Percentiles rank a stretch among this genome's conserved stretches.
These are phyloP conservation scores for Tillus elongatus DNA, from an alignment of 2,888 invertebrate species.

Conservation along the genomic window DNA sequence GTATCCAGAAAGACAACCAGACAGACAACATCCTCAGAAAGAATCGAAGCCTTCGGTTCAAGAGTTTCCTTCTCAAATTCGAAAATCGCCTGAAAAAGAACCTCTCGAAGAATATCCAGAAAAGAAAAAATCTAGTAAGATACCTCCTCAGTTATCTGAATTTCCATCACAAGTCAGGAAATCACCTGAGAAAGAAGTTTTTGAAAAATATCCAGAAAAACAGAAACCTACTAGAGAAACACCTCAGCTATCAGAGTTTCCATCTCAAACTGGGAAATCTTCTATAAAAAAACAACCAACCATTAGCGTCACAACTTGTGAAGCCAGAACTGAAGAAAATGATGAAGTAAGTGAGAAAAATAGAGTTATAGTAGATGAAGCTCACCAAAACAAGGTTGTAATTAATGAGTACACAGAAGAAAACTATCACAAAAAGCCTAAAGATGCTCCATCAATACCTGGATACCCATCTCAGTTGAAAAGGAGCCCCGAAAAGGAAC, in stretches of 20 bases:
- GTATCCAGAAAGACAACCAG: slow-evolving; percentile 19
- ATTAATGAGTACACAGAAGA: no score
- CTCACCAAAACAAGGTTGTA: no score
- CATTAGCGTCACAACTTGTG: no score
- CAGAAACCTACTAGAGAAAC: slow-evolving; percentile 12
- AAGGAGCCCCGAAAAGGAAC: slow-evolving; percentile 7
- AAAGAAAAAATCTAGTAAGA: no score
- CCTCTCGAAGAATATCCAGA: slow-evolving; percentile 14
- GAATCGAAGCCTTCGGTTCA: slow-evolving; percentile 12
- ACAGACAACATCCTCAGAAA: slow-evolving; percentile 17
- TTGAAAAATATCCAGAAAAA: no score
- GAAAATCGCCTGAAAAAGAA: slow-evolving; percentile 19
- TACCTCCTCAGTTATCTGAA: no score
- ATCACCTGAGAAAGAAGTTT: no score
- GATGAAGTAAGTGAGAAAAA: slow-evolving; percentile 19
- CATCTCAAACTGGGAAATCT: slow-evolving; percentile 22
- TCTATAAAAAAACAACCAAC: no score
- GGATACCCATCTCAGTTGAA: slow-evolving; percentile 8
- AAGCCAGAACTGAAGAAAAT: no score
- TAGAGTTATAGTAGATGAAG: slow-evolving; percentile 9
- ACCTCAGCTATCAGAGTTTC: slow-evolving; percentile 23
- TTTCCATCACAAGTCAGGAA: no score
- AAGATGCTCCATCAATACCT: not conserved
- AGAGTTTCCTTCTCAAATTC: slow-evolving; percentile 22
- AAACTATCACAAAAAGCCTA: slow-evolving; percentile 8